These are phyloP conservation scores for Setophaga kirtlandii DNA, from an alignment of 2,113 vertebrate genomes.

Conservation along the genomic window DNA sequence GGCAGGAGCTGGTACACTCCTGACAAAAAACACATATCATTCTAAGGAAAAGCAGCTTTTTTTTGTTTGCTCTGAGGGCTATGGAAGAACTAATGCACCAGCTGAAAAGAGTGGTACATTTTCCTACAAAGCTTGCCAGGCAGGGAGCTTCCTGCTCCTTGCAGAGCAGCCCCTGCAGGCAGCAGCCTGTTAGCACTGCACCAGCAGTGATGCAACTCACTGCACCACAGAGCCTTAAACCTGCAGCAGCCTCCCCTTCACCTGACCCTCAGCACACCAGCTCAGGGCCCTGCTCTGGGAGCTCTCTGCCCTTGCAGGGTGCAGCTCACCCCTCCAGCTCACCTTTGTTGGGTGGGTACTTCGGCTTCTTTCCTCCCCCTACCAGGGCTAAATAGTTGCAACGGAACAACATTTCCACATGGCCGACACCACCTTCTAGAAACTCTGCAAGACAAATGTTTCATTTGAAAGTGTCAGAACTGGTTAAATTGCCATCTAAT, in stretches of 20 bases:
- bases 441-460: constrained; percentile 83
- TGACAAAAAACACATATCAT: background rate
- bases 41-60: background rate
- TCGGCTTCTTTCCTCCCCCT: constrained; percentile 96
- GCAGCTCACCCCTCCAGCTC: background rate
- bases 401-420: constrained; percentile 97
- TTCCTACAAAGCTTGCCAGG: background rate
- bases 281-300: background rate
- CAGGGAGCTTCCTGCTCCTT: background rate
- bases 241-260: background rate
- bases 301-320: accelerated
- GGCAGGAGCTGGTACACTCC: background rate
- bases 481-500: background rate
- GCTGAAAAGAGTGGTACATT: background rate
- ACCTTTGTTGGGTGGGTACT: constrained; percentile 99
- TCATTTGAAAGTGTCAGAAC: background rate
- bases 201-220: background rate
- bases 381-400: constrained; percentile 98
- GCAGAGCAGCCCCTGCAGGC: background rate
- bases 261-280: background rate
- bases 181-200: background rate
- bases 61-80: background rate
- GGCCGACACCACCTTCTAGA: constrained; percentile 93
- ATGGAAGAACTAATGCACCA: background rate
- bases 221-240: background rate